Evolutionary conservation across 2,113 vertebrate species (phyloP).

Genomic region (Puntigrus tetrazona): DNA sequence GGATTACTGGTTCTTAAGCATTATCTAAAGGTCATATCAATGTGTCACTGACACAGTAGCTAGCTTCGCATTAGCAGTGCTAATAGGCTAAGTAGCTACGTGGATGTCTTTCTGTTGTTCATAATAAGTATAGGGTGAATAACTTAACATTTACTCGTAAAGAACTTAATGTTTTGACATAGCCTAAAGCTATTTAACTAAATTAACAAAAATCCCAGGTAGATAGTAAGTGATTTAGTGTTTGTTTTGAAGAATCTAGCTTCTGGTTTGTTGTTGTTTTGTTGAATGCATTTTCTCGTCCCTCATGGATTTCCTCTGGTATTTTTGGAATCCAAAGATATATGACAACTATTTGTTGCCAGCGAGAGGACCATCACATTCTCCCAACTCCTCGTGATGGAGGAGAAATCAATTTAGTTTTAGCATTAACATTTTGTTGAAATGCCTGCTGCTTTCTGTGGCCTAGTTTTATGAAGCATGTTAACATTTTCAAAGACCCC

Average conservation of each 20-base stretch:
- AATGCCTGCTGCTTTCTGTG: background rate
- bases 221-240: background rate
- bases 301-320: background rate
- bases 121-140: background rate
- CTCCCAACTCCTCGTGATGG: slow-evolving; percentile 57
- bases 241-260: background rate
- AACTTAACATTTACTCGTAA: background rate
- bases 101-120: background rate
- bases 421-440: background rate
- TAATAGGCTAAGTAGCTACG: slow-evolving; percentile 39
- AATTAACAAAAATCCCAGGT: too few relatives aligned
- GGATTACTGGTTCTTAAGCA: slow-evolving; percentile 16
- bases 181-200: too few relatives aligned
- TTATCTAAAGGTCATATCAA: slow-evolving; percentile 26
- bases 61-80: slow-evolving; percentile 43
- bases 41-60: slow-evolving; percentile 31
- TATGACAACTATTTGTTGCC: slow-evolving; percentile 48
- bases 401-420: slow-evolving; percentile 59
- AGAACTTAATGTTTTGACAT: background rate
- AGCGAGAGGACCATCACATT: slow-evolving; percentile 59
- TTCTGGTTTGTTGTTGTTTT: background rate
- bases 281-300: background rate
- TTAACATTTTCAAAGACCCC: background rate
- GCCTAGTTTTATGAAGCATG: background rate
- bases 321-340: background rate